Conservation (phyloP, 2,113 vertebrate species). For the Cochlearius cochlearius region DNA sequence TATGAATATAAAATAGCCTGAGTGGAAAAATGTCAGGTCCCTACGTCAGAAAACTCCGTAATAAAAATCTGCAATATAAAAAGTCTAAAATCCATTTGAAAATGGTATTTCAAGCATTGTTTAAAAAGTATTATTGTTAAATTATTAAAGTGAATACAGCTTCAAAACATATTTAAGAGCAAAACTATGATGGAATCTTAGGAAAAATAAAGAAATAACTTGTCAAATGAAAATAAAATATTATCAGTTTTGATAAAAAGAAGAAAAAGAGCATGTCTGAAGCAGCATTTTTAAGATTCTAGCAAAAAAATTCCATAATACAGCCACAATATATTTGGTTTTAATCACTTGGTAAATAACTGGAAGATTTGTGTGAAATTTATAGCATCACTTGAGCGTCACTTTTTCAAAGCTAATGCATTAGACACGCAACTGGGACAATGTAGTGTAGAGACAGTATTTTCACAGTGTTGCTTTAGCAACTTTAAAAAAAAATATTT, state of each 20-base stretch:
- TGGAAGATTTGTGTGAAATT: neutral
- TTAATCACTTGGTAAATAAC: constrained; percentile 27
- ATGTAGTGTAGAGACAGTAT: neutral
- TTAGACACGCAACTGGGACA: neutral
- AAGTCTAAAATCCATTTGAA: neutral
- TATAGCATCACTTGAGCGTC: neutral
- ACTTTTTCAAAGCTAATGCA: neutral
- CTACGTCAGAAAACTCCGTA: neutral
- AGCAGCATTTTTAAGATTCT: neutral
- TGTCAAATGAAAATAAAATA: neutral
- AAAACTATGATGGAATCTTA: neutral
- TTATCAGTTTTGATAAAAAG: neutral
- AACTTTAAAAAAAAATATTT: neutral
- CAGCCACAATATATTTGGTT: neutral
- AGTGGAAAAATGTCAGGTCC: neutral
- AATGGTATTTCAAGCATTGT: neutral
- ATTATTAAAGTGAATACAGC: neutral
- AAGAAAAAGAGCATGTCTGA: neutral
- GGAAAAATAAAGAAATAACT: constrained; percentile 10
- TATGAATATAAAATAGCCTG: neutral
- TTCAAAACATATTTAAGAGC: neutral
- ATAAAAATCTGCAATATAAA: neutral
- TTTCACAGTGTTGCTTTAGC: neutral
- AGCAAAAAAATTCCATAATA: neutral
- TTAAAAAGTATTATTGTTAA: neutral